These are phyloP conservation scores for Bibio marci DNA, from an alignment of 2,888 invertebrate species.

Conservation along the genomic window DNA sequence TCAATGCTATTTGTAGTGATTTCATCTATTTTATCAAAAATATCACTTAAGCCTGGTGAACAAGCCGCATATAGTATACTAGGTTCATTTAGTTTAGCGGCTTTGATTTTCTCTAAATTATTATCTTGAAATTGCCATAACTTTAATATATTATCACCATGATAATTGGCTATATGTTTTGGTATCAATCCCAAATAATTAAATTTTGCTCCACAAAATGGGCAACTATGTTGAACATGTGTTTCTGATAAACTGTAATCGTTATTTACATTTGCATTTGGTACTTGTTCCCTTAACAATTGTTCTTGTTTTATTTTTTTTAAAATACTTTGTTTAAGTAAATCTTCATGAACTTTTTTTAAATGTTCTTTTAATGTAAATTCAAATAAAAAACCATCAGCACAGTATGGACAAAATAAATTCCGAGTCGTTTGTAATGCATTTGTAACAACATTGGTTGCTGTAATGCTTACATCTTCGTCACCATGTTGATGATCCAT, in stretches of 20 bases:
- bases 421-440: conserved; percentile 9
- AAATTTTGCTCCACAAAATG: conserved; percentile 11
- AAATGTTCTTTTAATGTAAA: conserved; percentile 12
- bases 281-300: conserved; percentile 3
- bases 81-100: conserved; percentile 7
- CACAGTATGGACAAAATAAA: conserved; percentile 12
- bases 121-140: conserved; percentile 8
- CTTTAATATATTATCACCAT: conserved; percentile 8
- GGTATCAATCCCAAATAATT: conserved; percentile 8
- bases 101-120: conserved; percentile 4
- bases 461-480: conserved; percentile 7
- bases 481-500: too few species aligned
- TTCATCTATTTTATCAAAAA: conserved; percentile 9
- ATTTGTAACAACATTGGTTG: conserved; percentile 7
- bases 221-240: conserved; percentile 6
- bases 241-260: not conserved
- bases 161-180: conserved; percentile 11
- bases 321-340: not conserved
- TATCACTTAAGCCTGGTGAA: conserved; percentile 11
- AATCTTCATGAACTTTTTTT: conserved; percentile 8
- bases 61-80: conserved; percentile 8
- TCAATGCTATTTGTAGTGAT: not conserved
- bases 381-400: conserved; percentile 12
- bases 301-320: not conserved
- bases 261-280: not conserved